Base-by-base conservation (phyloP, 1,140 invertebrate genomes). In the Episyrphus balteatus region DNA sequence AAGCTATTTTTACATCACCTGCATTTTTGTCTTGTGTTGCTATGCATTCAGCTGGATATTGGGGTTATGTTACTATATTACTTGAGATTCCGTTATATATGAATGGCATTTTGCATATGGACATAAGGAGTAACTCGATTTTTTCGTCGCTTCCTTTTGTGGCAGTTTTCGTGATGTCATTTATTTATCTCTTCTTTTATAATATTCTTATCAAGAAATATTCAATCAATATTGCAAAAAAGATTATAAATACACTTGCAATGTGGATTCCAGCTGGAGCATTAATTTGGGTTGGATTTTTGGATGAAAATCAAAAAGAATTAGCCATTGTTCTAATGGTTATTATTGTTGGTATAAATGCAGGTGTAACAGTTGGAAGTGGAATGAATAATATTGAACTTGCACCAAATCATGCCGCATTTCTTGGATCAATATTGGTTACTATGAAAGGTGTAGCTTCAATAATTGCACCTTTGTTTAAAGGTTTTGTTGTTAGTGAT, bases 41-140 rank as follows among this genome's bases (percentile, higher is more conserved):
- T 1, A 80, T 78, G 0, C 88, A 96, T 58, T 85, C 86, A 60
- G 82, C 86, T 0, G 85, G 92, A 59, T 89, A 89, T 58, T 97
- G 91, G 92, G 91, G 90, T 1, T 92, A 89, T 60, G 94, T 91
- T 74, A 94, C 87, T 5, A 74, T 97, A 30, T 72, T 96, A 40
- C 92, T 89, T 0, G 82, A 92, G 68, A 82, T 97, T 58, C 93
- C 94, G 0, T 84, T 80, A 1, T 98, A 92, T 58, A 83, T 98
- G 76, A 81, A 82, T 15, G 76, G 80, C 42, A 81, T 95, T 0
- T 74, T 97, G 1, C 70, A 81, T 42, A 86, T 86, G 53, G 73
- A 94, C 43, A 82, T 95, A 19, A 77, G 82, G 66, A 68, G 75
- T 12, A 84, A 84, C 59, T 86, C 86, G 8, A 56, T 79, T n/a